Base-by-base conservation (phyloP, 2,113 vertebrate species). In the Pampusana beccarii region DNA sequence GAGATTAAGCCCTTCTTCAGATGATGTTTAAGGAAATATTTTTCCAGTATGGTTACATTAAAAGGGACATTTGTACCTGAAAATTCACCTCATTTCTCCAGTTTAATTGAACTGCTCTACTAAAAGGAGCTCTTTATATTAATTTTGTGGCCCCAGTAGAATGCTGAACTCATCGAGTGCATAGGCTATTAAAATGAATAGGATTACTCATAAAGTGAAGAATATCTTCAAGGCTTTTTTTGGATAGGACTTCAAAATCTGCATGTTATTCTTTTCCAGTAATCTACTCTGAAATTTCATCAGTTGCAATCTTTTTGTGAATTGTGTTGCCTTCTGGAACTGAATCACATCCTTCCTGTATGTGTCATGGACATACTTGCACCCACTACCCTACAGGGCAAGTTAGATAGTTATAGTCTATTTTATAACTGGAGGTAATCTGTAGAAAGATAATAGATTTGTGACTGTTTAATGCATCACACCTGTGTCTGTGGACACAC, bases 301-400 rank as follows among this genome's bases (percentile, higher is more conserved):
- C 29, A 53, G 5, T 21, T 46, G 8, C 4, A 40, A 11, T 36
- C 46, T 36, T 62, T 73, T 6, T 0, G 1, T 29, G 9, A 53
- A 31, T 62, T 5, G 2, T 13, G 10, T 79, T 91, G 19, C 8
- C 17, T 46, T 90, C n/a, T 70, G 54, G 36, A 54, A 53, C 7
- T 3, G 10, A 80, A n/a, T 65, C 13, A 3, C 17, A 7, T 73
- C 1, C 1, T 42, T 73, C 26, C 25, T 72, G 15, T 2, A 8
- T 40, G 7, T 42, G 26, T 31, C n/a, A 16, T 5, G 9, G 18
- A 4, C 0, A 0, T 57, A 23, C 31, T 70, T 61, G n/a, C 11
- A 69, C 31, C 11, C n/a, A 2, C 8, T 46, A 0, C 5, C 3
- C 38, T 25, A 56, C 36, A 84, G 36, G 28, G 19, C 14, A 26